phyloP scores from a whole-genome alignment of 2,113 vertebrate species.

The Natator depressus region DNA sequence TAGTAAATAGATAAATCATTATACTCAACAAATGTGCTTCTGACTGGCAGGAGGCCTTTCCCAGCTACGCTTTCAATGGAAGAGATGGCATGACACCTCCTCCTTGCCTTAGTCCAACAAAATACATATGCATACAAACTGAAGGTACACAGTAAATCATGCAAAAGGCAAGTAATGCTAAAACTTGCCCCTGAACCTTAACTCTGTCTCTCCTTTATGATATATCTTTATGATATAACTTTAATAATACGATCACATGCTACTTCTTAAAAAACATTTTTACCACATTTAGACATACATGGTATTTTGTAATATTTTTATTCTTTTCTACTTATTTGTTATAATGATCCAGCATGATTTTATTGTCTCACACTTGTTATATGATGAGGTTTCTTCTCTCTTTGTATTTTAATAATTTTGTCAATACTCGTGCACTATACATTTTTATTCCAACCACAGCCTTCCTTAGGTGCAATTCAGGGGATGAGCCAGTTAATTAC shows the following conservation, averaged over 20 bases:
- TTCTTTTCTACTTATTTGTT: background rate
- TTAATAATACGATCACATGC: background rate
- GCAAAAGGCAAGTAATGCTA: background rate
- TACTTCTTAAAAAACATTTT: background rate
- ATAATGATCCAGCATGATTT: background rate
- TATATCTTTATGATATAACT: accelerated
- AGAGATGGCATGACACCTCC: background rate
- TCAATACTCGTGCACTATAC: background rate
- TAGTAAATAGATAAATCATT: background rate
- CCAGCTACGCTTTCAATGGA: background rate
- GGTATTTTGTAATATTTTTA: background rate
- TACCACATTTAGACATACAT: accelerated
- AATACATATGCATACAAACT: background rate
- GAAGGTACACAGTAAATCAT: background rate
- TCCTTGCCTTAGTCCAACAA: background rate
- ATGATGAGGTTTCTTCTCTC: accelerated
- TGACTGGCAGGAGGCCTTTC: background rate
- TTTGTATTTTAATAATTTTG: background rate
- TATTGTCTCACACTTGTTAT: background rate
- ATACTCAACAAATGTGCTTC: background rate
- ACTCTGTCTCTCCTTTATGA: background rate
- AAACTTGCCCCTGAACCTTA: background rate
- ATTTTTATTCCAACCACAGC: background rate
- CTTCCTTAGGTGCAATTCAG: slow-evolving; percentile 43
- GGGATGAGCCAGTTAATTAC: slow-evolving; percentile 62